phyloP scores from a whole-genome alignment of 2,113 vertebrate genomes.

The Sisor rabdophorus region DNA sequence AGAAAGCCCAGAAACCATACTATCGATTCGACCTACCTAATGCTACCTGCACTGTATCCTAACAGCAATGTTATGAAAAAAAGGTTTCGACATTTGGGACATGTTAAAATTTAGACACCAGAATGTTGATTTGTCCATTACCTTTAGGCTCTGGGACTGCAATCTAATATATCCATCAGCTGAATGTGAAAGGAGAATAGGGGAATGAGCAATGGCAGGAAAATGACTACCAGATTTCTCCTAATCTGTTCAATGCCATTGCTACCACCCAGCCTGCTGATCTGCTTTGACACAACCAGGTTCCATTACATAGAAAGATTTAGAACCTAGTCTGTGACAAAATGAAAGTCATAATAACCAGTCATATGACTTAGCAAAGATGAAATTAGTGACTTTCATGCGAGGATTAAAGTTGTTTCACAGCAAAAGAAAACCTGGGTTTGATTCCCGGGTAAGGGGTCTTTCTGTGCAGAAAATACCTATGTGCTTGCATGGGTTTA shows the following conservation, averaged over 20 bases:
- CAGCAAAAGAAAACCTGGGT: too few relatives aligned
- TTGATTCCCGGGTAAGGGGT: too few relatives aligned
- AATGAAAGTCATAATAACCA: conserved; percentile 9
- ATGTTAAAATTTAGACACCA: conserved; percentile 4
- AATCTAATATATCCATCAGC: conserved; percentile 29
- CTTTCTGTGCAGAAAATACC: too few relatives aligned
- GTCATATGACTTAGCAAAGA: too few relatives aligned
- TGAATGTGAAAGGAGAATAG: conserved; percentile 4
- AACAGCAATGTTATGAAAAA: background rate
- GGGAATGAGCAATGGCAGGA: background rate
- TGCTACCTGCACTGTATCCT: background rate
- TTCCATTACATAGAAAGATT: background rate
- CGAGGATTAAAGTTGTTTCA: too few relatives aligned
- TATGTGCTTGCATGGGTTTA: too few relatives aligned
- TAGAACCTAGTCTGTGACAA: background rate
- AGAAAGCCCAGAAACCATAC: background rate
- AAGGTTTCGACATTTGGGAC: background rate
- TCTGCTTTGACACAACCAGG: conserved; percentile 19
- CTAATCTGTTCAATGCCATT: conserved; percentile 17
- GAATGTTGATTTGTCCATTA: conserved; percentile 18
- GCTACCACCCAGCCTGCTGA: conserved; percentile 14
- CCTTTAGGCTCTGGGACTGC: background rate
- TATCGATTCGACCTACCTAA: background rate
- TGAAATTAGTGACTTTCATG: too few relatives aligned
- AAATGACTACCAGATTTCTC: conserved; percentile 29